Evolutionary conservation across 2,888 invertebrate genomes (phyloP), one percentile per base, ranked within the genome.

Genomic region (Branchipolynoe longqiensis): DNA sequence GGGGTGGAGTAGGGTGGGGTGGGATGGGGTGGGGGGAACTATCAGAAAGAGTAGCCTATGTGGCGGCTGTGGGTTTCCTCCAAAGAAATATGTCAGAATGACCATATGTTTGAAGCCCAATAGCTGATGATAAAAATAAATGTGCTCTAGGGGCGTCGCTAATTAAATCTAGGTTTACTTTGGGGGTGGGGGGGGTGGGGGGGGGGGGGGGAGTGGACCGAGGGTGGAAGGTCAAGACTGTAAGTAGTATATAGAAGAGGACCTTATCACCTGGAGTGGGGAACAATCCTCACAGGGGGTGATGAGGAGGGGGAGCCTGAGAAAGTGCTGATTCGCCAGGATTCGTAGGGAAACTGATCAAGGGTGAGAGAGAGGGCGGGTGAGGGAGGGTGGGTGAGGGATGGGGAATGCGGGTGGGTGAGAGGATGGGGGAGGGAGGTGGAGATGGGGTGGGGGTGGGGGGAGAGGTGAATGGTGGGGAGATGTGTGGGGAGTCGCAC

Each of bases 171-270:
- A 18, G 48, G 8, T 48, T 8, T 48, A 48, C 48, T 8, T 48
- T 12, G 48, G 18, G 48, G 48, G 48, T 48, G 48, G 48, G 18
- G 18, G 48, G 48, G 8, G 8, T 31, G 31, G 62, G 62, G 31
- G 31, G 6, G 31, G 62, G 62, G 62, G 8, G n/a, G 22, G n/a
- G n/a, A n/a, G 58, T 69, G 36, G 22, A 69, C 36, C 2, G 12
- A 4, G 36, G 36, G 48, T 48, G 18, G 69, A 12, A 33, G 69
- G 62, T 62, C 62, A 62, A 69, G n/a, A 1, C 36, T 18, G 18
- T 36, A 36, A 69, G 69, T 69, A 69, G 69, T 69, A 69, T 69
- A 69, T 1, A 22, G 69, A 69, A 69, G 22, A 14, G 38, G 69
- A 22, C 33, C 69, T 69, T 69, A 69, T 69, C 69, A 18, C 69